A percentile compares a stretch with the other conserved stretches of the same genome.
These are phyloP conservation scores for Polypedilum pembai DNA, from an alignment of 1,140 invertebrate species.

Conservation along the genomic window DNA sequence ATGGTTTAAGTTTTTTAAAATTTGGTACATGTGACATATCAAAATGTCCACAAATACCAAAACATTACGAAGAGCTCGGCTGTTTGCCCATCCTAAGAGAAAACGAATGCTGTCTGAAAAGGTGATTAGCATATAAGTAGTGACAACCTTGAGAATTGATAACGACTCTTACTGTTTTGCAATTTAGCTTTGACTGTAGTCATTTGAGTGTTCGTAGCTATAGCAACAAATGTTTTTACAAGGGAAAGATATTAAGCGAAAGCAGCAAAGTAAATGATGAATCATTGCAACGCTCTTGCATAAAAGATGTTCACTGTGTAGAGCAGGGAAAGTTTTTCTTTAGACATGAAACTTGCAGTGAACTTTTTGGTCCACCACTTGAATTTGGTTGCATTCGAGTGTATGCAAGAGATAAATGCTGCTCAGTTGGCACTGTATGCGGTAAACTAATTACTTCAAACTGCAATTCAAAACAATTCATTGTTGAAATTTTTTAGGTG, in stretches of 20 bases:
- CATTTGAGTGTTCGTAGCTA: neutral
- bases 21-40: neutral
- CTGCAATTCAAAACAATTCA: neutral
- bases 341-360: conserved; percentile 45
- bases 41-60: neutral
- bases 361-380: conserved; percentile 37
- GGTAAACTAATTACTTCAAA: conserved; percentile 35
- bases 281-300: neutral
- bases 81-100: neutral
- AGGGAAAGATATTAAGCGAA: neutral
- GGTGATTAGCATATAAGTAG: neutral
- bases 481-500: neutral
- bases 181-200: neutral
- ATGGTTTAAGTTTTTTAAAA: neutral
- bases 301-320: neutral
- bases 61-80: neutral
- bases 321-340: conserved; percentile 37
- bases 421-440: conserved; percentile 43
- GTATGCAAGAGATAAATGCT: conserved; percentile 43
- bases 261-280: neutral
- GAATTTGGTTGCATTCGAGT: conserved; percentile 42
- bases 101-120: neutral
- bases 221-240: neutral
- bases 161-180: neutral
- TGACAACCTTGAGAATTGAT: neutral